Evolutionary conservation across 2,113 vertebrate genomes (phyloP), one percentile per base, ranked within the genome.

Genomic region (Limanda limanda): DNA sequence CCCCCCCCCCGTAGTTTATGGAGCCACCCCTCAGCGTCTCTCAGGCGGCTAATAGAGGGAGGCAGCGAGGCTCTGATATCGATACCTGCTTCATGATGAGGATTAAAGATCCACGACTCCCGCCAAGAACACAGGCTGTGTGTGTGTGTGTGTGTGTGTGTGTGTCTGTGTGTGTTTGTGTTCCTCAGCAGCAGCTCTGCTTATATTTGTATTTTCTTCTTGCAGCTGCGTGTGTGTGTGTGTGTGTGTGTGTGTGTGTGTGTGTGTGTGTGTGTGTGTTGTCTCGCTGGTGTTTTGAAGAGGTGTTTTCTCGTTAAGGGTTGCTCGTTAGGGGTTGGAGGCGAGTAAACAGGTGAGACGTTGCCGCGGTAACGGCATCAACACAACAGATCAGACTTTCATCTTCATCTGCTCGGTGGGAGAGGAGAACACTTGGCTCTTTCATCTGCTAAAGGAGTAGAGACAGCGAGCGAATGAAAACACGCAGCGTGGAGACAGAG

Each of bases 51-150:
- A 96, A 97, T 95, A 94, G 94, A 95, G 95, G 95, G 93, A 96
- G 96, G 96, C 95, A 95, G 95, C 88, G 85, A 93, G 92, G 94
- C 94, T 96, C 96, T 96, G 95, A 95, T 96, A 96, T 95, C 95
- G 94, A 96, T 96, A 97, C 90, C 92, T 95, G 94, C 93, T 92
- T 92, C 93, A 93, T 96, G 96, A 97, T 96, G 96, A 97, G 93
- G 82, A 79, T 93, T 92, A 92, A 90, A 90, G 80, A 90, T 76
- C 68, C 76, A 21, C 37, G 55, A 81, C 82, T 75, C 74, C 80
- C 74, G 83, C 83, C 71, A 81, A 40, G 61, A 86, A 68, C 78
- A 65, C 79, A 64, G 63, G 13, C 76, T 60, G 64, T 67, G 45
- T 60, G 78, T 83, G 74, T 75, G 25, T 31, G 51, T 3, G 5